These are phyloP conservation scores for Myotis yumanensis DNA, from an alignment of 2,113 vertebrate genomes.

Conservation along the genomic window DNA sequence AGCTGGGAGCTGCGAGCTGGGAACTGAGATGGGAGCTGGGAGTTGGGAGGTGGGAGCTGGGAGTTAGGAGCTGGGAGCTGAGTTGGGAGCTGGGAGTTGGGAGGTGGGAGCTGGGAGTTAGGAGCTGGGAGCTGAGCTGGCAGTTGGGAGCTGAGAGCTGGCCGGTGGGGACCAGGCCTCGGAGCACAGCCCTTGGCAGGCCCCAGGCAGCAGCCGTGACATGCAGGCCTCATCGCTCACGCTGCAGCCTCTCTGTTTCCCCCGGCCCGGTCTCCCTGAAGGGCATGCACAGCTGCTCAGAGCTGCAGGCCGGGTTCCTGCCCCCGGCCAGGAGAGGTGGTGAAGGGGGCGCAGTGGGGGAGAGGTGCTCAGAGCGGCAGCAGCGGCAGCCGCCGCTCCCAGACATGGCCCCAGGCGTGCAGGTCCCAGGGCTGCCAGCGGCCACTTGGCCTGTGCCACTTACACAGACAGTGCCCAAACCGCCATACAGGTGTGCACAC, in stretches of 20 bases:
- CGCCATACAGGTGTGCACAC: not conserved
- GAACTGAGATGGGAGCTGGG: no score
- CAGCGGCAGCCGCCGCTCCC: rapidly evolving
- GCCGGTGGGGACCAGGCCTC: no score
- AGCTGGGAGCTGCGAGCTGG: no score
- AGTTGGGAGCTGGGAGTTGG: no score
- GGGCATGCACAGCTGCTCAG: not conserved
- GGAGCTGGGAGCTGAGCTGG: no score
- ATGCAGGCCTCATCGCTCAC: not conserved
- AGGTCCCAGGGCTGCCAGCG: not conserved
- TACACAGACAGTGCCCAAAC: rapidly evolving
- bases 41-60: no score
- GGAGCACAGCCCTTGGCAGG: not conserved
- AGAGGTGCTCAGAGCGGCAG: no score
- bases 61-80: no score
- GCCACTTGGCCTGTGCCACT: not conserved
- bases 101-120: no score
- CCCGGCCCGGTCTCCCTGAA: rapidly evolving
- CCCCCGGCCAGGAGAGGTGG: rapidly evolving
- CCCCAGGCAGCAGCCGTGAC: no score
- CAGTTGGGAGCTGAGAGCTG: no score
- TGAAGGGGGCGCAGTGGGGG: no score
- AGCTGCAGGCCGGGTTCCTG: not conserved
- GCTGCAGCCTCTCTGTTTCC: not conserved
- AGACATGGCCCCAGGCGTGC: not conserved